phyloP scores from a whole-genome alignment of 64 coral and sea anemone genomes.

The Hydrozoanthus tunicans region DNA sequence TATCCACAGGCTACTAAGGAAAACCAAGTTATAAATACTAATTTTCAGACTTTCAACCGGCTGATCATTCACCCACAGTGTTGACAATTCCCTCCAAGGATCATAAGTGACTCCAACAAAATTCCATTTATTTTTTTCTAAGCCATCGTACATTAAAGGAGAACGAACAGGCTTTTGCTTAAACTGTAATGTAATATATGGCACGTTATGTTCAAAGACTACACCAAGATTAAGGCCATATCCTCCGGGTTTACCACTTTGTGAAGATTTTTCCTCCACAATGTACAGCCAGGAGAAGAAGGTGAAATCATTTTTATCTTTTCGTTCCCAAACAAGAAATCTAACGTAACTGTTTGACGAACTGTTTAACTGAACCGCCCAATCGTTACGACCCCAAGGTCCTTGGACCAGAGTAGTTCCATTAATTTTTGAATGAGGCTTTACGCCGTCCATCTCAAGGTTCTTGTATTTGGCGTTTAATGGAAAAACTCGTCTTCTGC shows the following conservation, averaged over 20 bases:
- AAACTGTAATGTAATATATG: not conserved
- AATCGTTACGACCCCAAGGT: conserved; percentile 9
- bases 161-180: not conserved
- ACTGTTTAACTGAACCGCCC: not conserved
- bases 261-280: not conserved
- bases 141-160: not conserved
- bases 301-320: conserved; percentile 21
- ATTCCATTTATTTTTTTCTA: not conserved
- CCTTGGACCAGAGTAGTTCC: not conserved
- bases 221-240: not conserved
- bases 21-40: not conserved
- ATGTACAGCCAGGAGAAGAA: conserved; percentile 20
- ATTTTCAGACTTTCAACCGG: not conserved
- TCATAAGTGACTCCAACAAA: conserved; percentile 8
- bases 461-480: not conserved
- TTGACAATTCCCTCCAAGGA: not conserved
- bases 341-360: not conserved
- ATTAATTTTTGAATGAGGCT: not conserved
- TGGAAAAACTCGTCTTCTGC: conserved; percentile 15
- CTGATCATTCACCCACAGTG: conserved; percentile 3
- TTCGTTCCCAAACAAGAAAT: not conserved
- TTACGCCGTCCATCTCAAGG: conserved; percentile 22
- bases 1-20: not conserved
- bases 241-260: not conserved
- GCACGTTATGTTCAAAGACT: not conserved